Conservation (phyloP, 2,113 vertebrate genomes). For the Trinectes maculatus region DNA sequence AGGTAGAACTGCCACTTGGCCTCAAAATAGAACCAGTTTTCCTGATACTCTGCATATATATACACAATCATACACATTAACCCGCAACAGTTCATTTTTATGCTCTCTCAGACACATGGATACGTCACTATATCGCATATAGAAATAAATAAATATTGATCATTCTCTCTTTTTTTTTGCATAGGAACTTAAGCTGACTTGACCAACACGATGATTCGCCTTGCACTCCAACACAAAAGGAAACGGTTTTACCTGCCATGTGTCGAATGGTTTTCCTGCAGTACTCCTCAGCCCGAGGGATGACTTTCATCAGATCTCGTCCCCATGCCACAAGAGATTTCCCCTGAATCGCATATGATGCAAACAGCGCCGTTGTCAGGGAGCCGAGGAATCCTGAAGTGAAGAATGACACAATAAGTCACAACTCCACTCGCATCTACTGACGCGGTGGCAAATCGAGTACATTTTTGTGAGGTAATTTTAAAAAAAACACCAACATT, state of each 20-base stretch:
- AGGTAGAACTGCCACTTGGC: slow-evolving; percentile 98
- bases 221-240: not conserved
- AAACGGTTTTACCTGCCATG: slow-evolving; percentile 88
- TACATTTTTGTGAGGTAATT: too few species aligned
- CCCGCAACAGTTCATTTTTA: slow-evolving; percentile 1
- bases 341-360: slow-evolving; percentile 91
- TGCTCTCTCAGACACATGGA: not conserved
- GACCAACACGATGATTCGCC: not conserved
- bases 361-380: slow-evolving; percentile 91
- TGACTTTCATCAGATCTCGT: slow-evolving; percentile 89
- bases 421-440: not conserved
- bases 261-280: slow-evolving; percentile 96
- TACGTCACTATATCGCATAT: not conserved
- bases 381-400: slow-evolving; percentile 92
- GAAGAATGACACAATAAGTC: slow-evolving; percentile 7
- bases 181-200: too few species aligned
- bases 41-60: slow-evolving; percentile 89
- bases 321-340: slow-evolving; percentile 91
- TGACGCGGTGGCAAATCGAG: too few species aligned
- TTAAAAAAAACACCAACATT: not conserved
- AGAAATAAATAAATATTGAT: not conserved
- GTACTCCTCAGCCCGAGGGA: slow-evolving; percentile 91
- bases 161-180: not conserved
- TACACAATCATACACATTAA: slow-evolving; percentile 9
- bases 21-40: slow-evolving; percentile 98